A percentile compares a stretch with the other conserved stretches of the same genome.
phyloP scores from a whole-genome alignment of 2,888 invertebrate genomes.

The Pyrrhia umbra region DNA sequence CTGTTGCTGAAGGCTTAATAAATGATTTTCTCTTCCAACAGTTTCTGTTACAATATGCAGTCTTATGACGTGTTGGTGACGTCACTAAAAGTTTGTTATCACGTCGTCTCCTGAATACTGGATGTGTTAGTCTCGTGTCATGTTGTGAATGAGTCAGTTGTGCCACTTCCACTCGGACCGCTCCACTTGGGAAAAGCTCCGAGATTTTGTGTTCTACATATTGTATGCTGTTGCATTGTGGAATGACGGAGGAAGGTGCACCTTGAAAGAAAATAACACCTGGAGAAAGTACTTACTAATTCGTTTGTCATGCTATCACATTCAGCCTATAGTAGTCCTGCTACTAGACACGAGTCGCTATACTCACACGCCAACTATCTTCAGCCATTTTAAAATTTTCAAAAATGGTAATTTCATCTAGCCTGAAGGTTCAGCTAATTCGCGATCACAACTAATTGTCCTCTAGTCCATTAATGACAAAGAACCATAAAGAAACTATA shows the following conservation, averaged over 20 bases:
- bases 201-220: neutral
- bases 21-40: neutral
- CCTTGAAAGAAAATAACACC: neutral
- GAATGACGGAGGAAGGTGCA: neutral
- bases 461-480: too few species aligned
- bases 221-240: neutral
- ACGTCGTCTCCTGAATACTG: slow-evolving; percentile 29
- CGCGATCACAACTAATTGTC: too few species aligned
- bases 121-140: slow-evolving; percentile 16
- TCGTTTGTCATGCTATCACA: neutral
- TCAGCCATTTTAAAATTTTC: too few species aligned
- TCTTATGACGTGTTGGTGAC: neutral
- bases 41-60: slow-evolving; percentile 21
- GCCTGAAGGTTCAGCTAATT: too few species aligned
- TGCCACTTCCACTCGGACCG: neutral
- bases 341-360: neutral
- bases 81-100: slow-evolving; percentile 4
- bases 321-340: neutral
- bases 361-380: too few species aligned
- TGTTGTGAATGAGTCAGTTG: neutral
- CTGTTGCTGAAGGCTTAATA: neutral
- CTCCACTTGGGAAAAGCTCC: neutral
- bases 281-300: neutral
- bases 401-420: neutral
- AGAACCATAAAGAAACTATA: neutral